These are phyloP conservation scores for Bedellia somnulentella DNA, from an alignment of 2,888 invertebrate genomes.

Conservation along the genomic window DNA sequence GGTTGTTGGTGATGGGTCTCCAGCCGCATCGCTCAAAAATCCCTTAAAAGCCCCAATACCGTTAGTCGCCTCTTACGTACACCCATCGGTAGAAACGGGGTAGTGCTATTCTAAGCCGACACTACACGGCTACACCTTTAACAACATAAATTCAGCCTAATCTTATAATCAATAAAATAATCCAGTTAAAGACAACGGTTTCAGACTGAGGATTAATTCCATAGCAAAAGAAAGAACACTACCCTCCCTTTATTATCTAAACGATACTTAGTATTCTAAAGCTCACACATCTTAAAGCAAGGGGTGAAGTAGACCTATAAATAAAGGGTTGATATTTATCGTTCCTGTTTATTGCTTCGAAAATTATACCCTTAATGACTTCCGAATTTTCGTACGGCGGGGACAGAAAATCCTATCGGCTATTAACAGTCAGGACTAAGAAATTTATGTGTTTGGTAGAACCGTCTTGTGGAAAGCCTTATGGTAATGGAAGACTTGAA, in stretches of 20 bases:
- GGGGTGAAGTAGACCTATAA: constrained; percentile 31
- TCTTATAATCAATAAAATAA: too few species aligned
- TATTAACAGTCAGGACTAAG: constrained; percentile 53
- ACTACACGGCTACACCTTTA: too few species aligned
- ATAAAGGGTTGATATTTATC: constrained; percentile 56
- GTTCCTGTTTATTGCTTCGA: constrained; percentile 55
- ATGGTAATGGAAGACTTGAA: constrained; percentile 46
- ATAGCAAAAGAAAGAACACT: background rate
- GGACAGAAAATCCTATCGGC: constrained; percentile 57
- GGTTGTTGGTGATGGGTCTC: too few species aligned
- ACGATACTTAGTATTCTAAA: constrained; percentile 4
- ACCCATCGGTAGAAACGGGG: too few species aligned
- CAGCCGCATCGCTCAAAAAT: too few species aligned
- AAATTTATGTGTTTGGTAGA: constrained; percentile 33
- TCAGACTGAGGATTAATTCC: too few species aligned
- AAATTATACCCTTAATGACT: constrained; percentile 60
- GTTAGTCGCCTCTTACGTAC: too few species aligned
- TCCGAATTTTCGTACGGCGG: constrained; percentile 37
- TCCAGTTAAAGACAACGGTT: too few species aligned
- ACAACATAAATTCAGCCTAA: too few species aligned
- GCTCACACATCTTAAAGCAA: constrained; percentile 3
- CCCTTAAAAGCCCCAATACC: too few species aligned
- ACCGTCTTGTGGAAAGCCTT: constrained; percentile 24
- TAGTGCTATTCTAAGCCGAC: too few species aligned
- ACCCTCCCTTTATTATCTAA: background rate